These are phyloP conservation scores for Eudasyphora cyanicolor DNA, from an alignment of 2,888 invertebrate genomes.

Conservation along the genomic window DNA sequence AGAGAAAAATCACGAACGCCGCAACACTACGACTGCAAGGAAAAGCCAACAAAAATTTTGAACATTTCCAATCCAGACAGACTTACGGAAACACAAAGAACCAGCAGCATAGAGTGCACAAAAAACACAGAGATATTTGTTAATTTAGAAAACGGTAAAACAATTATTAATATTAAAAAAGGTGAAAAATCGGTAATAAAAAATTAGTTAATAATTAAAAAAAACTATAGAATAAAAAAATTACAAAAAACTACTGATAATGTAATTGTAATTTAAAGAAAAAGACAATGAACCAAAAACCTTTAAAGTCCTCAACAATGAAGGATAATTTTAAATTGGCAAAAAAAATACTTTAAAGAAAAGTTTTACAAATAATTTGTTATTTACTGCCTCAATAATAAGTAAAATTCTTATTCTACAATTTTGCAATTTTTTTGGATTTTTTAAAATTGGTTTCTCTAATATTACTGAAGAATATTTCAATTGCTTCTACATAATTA, in stretches of 20 bases:
- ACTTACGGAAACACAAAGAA: conserved; percentile 61
- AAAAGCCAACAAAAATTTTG: conserved; percentile 55
- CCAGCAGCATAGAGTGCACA: conserved; percentile 45
- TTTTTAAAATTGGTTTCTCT: background rate
- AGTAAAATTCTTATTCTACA: too few species aligned
- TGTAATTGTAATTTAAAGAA: too few species aligned
- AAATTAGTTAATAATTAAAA: background rate
- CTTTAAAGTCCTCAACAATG: too few species aligned
- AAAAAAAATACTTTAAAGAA: too few species aligned
- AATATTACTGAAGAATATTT: too few species aligned
- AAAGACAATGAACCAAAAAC: too few species aligned
- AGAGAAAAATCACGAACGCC: conserved; percentile 67
- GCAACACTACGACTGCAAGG: too few species aligned
- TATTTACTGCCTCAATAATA: too few species aligned
- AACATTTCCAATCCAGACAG: conserved; percentile 62
- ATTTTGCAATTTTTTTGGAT: conserved; percentile 43
- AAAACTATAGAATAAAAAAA: conserved; percentile 6
- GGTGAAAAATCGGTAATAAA: background rate
- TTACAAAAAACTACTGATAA: too few species aligned
- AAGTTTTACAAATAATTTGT: too few species aligned
- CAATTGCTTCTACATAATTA: background rate
- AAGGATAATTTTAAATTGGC: too few species aligned
- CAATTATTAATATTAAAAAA: background rate
- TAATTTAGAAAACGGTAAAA: conserved; percentile 36
- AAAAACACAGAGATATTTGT: conserved; percentile 33